These are phyloP conservation scores for Mongoloraphidia duomilia DNA, from an alignment of 2,888 invertebrate species.

Conservation along the genomic window DNA sequence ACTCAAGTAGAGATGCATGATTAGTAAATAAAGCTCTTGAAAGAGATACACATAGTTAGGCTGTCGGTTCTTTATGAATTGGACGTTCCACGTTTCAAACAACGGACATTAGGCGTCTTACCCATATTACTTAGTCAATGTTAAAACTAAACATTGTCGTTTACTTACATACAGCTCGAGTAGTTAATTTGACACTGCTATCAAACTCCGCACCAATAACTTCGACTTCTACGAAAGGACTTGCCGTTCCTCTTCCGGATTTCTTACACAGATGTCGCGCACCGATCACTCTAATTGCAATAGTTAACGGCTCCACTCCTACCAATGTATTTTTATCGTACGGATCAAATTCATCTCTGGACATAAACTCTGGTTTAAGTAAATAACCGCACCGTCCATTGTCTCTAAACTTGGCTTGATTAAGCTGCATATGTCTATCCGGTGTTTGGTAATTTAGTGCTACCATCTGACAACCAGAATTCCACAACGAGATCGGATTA, in stretches of 20 bases:
- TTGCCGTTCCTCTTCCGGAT: conserved; percentile 68
- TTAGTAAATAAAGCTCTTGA: too few relatives aligned
- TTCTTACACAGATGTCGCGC: conserved; percentile 81
- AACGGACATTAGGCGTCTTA: too few relatives aligned
- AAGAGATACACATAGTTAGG: too few relatives aligned
- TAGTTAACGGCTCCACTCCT: conserved; percentile 42
- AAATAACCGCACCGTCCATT: conserved; percentile 91
- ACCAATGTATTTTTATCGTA: conserved; percentile 47
- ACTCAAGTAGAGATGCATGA: too few relatives aligned
- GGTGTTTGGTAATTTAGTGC: conserved; percentile 95
- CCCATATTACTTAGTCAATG: too few relatives aligned
- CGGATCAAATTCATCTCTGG: conserved; percentile 64
- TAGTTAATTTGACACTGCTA: conserved; percentile 65
- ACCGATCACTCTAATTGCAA: conserved; percentile 67
- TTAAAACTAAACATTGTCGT: not conserved
- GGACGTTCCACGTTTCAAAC: too few relatives aligned
- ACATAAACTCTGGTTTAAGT: conserved; percentile 82
- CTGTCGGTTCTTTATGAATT: too few relatives aligned
- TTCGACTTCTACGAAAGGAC: conserved; percentile 87
- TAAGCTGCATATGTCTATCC: conserved; percentile 92
- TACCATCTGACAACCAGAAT: conserved; percentile 91
- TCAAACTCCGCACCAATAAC: conserved; percentile 80
- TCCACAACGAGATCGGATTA: conserved; percentile 90
- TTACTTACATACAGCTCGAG: conserved; percentile 66
- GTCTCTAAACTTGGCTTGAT: conserved; percentile 81